Conservation (phyloP, 2,113 vertebrate species). For the Centropus unirufus region DNA sequence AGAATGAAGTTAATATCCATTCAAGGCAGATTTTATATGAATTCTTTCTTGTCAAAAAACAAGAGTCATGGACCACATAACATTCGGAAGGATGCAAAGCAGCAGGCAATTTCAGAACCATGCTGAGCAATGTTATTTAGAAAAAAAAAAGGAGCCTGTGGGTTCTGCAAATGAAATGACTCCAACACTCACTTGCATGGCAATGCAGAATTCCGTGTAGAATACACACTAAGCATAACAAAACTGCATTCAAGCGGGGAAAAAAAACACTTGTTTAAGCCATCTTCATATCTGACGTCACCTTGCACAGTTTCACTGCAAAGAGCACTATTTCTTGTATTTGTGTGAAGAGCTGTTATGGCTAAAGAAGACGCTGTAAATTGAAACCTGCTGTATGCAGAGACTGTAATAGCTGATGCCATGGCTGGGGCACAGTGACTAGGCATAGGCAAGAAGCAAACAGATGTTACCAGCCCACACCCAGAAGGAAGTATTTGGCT, state of each 20-base stretch:
- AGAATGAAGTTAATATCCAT: neutral
- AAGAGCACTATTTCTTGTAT: neutral
- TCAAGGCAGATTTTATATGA: neutral
- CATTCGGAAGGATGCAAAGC: constrained; percentile 17
- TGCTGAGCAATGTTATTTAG: constrained; percentile 18
- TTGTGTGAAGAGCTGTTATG: neutral
- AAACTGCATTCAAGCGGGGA: neutral
- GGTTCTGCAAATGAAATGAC: constrained; percentile 28
- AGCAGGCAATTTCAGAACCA: constrained; percentile 18
- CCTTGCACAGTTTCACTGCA: neutral
- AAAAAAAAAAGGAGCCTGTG: constrained; percentile 7
- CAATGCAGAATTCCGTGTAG: neutral
- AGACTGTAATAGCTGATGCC: neutral
- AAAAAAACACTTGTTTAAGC: neutral
- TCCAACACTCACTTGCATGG: neutral
- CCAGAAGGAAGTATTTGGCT: neutral
- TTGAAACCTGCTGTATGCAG: neutral
- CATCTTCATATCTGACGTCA: neutral
- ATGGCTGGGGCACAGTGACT: neutral
- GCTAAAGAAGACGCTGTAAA: neutral
- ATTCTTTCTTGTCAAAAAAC: neutral
- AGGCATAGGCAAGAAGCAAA: neutral
- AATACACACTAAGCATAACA: neutral
- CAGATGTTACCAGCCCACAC: neutral
- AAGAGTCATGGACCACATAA: neutral